These are phyloP conservation scores for Chloropsis hardwickii DNA, from an alignment of 2,113 vertebrate genomes.

Conservation along the genomic window DNA sequence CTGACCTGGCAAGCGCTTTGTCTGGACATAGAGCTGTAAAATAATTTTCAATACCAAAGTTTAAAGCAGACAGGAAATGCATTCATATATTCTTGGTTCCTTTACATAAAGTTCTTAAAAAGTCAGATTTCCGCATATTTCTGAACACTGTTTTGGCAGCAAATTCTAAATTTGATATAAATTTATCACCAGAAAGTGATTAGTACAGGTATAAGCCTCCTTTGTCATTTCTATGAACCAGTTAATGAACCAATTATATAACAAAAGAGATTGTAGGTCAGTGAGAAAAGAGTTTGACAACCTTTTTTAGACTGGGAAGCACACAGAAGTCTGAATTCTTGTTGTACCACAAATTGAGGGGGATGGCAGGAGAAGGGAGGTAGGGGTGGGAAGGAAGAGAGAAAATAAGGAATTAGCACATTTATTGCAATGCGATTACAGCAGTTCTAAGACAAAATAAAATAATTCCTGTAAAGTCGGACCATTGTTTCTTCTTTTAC, in stretches of 20 bases:
- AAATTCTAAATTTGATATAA: not conserved
- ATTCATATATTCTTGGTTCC: not conserved
- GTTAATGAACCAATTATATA: rapidly evolving
- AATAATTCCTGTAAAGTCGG: not conserved
- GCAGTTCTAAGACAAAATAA: not conserved
- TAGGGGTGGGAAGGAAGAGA: rapidly evolving
- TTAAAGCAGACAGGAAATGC: not conserved
- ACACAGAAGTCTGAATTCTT: not conserved
- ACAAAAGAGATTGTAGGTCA: not conserved
- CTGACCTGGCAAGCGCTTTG: not conserved
- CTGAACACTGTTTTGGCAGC: not conserved
- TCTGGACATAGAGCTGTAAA: not conserved
- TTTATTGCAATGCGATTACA: not conserved
- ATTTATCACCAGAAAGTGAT: not conserved
- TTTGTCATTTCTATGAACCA: not conserved
- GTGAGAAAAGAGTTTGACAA: not conserved
- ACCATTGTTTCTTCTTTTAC: not conserved
- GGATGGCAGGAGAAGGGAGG: rapidly evolving
- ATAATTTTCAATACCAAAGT: not conserved
- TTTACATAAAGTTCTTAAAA: not conserved
- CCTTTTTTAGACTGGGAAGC: not conserved
- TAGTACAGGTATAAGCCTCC: not conserved
- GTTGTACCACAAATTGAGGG: not conserved
- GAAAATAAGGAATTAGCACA: not conserved
- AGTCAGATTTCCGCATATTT: not conserved